Conservation (phyloP, 2,797 vertebrate species). For the Paratrypauchen microcephalus region DNA sequence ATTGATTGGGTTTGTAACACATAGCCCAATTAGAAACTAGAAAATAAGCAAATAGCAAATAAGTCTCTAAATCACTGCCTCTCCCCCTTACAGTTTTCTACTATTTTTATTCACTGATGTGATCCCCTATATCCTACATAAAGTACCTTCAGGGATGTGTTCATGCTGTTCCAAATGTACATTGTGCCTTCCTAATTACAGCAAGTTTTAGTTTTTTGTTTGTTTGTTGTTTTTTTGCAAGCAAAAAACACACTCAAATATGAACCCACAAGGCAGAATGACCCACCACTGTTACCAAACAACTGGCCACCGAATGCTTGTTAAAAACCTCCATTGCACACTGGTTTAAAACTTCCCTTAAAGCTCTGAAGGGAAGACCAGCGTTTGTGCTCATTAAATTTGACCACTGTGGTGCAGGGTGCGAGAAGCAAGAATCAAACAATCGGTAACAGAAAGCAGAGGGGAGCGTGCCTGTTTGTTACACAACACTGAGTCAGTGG, state of each 20-base stretch:
- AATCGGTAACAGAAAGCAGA: conserved; percentile 23
- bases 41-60: conserved; percentile 4
- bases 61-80: not conserved
- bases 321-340: conserved; percentile 14
- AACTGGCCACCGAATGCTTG: conserved; percentile 12
- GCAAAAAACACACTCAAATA: conserved; percentile 20
- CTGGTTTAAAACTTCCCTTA: not conserved
- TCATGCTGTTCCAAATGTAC: conserved; percentile 13
- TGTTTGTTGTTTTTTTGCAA: not conserved
- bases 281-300: conserved; percentile 22
- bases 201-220: not conserved
- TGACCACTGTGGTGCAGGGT: conserved; percentile 21
- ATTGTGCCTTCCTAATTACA: conserved; percentile 16
- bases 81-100: not conserved
- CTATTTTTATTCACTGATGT: not conserved
- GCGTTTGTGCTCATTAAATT: conserved; percentile 36
- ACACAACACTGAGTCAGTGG: conserved; percentile 58
- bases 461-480: conserved; percentile 49
- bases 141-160: not conserved
- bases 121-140: conserved; percentile 4
- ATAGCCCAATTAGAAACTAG: conserved; percentile 2
- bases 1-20: conserved; percentile 6
- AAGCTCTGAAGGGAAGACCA: not conserved
- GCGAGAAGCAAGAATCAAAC: conserved; percentile 34
- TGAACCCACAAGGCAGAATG: conserved; percentile 14